Percentiles rank a stretch among this genome's conserved stretches.
These are phyloP conservation scores for Anser brachyrhynchus DNA, from an alignment of 2,113 vertebrate species.

Conservation along the genomic window DNA sequence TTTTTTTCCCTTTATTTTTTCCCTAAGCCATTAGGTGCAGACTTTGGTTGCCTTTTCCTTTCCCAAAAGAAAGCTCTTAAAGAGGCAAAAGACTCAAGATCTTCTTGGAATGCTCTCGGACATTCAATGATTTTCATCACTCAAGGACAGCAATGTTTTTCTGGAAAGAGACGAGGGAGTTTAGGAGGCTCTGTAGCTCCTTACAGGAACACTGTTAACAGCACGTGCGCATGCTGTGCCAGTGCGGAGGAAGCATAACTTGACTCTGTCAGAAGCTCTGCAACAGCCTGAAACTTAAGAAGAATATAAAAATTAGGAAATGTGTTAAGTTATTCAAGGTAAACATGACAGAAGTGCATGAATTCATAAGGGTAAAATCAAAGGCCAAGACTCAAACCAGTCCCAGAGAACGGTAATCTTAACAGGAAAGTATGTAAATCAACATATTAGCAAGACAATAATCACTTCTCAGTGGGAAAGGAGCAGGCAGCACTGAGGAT, in stretches of 20 bases:
- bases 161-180: neutral
- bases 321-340: neutral
- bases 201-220: neutral
- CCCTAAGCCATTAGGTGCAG: neutral
- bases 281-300: constrained; percentile 10
- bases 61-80: neutral
- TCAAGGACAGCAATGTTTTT: neutral
- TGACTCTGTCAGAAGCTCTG: neutral
- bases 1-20: neutral
- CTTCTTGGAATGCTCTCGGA: neutral
- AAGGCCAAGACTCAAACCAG: neutral
- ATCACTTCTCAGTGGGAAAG: neutral
- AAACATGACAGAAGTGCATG: neutral
- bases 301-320: constrained; percentile 16
- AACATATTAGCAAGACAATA: neutral
- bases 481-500: neutral
- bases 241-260: constrained; percentile 1
- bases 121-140: too few species aligned
- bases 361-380: neutral
- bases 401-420: neutral
- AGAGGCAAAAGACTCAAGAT: neutral
- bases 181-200: neutral
- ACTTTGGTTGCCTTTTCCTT: neutral
- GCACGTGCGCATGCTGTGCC: neutral
- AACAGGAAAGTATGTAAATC: neutral